A percentile compares a stretch with the other conserved stretches of the same genome.
Conservation (phyloP, 2,113 vertebrate genomes). For the Sapajus apella region DNA sequence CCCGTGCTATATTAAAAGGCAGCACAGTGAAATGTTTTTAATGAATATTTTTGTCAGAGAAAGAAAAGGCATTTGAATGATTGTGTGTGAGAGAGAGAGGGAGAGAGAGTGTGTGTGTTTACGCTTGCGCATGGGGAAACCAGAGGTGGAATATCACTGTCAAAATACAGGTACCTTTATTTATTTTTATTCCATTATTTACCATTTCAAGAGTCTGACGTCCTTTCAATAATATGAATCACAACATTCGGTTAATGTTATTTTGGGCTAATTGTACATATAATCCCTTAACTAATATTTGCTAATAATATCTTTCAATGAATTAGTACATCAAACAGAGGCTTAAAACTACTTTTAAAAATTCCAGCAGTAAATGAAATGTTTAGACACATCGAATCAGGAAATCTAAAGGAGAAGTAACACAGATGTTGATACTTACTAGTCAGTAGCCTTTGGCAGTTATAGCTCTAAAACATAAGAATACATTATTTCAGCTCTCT, state of each 20-base stretch:
- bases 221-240: conserved; percentile 84
- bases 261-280: conserved; percentile 81
- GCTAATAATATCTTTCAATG: conserved; percentile 72
- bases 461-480: conserved; percentile 86
- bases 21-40: conserved; percentile 94
- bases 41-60: conserved; percentile 94
- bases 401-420: conserved; percentile 83
- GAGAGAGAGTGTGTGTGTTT: conserved; percentile 53
- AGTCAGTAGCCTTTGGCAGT: conserved; percentile 89
- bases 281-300: conserved; percentile 78
- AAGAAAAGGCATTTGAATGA: conserved; percentile 92
- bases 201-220: conserved; percentile 80
- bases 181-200: conserved; percentile 87
- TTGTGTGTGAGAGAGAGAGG: conserved; percentile 75
- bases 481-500: conserved; percentile 85
- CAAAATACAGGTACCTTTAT: conserved; percentile 89
- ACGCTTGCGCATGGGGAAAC: conserved; percentile 72
- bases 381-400: conserved; percentile 87
- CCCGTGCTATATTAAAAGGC: conserved; percentile 90
- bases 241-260: conserved; percentile 73
- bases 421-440: conserved; percentile 88
- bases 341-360: conserved; percentile 81
- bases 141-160: conserved; percentile 88
- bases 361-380: conserved; percentile 83
- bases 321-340: conserved; percentile 75